Conservation (phyloP, 2,797 vertebrate species). For the Morus bassanus region DNA sequence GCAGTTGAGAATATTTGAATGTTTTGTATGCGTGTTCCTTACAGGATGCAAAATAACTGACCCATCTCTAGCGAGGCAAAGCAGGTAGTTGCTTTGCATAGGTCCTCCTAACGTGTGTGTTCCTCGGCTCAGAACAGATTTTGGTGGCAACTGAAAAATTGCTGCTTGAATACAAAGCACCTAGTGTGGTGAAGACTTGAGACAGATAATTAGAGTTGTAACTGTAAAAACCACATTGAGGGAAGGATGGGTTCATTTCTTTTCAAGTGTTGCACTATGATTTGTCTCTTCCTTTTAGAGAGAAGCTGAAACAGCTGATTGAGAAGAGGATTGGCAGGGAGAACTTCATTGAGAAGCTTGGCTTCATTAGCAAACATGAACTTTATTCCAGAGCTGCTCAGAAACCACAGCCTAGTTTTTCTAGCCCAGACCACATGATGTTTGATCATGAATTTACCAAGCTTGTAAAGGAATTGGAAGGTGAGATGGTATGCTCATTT, state of each 20-base stretch:
- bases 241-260: not conserved
- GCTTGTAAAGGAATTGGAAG: constrained; percentile 95
- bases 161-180: not conserved
- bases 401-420: constrained; percentile 94
- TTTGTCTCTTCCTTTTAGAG: constrained; percentile 74
- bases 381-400: constrained; percentile 94
- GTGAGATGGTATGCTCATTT: constrained; percentile 67
- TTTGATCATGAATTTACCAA: constrained; percentile 99
- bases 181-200: not conserved
- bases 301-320: constrained; percentile 97
- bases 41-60: not conserved
- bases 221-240: not conserved
- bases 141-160: no score
- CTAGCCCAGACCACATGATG: constrained; percentile 94
- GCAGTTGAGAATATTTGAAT: no score
- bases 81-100: not conserved
- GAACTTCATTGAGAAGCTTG: constrained; percentile 96
- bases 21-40: not conserved
- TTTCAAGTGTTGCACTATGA: not conserved
- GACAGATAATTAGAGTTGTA: no score
- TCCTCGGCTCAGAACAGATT: not conserved
- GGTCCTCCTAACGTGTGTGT: not conserved
- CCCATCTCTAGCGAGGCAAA: not conserved
- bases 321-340: constrained; percentile 98
- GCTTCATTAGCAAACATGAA: constrained; percentile 96